phyloP scores from a whole-genome alignment of 1,140 invertebrate species.

The Battus philenor region DNA sequence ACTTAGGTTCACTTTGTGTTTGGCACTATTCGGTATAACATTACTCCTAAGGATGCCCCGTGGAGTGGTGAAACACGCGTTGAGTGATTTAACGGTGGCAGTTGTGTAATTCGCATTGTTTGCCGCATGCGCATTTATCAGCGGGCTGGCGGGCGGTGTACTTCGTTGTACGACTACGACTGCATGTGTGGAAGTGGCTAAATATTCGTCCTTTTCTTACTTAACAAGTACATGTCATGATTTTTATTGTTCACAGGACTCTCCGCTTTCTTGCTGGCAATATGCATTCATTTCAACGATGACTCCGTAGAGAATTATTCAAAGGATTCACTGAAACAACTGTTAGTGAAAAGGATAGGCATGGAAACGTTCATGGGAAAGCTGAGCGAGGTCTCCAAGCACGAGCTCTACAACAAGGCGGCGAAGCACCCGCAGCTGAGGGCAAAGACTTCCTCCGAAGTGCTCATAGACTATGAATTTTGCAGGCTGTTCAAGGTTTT shows the following conservation, averaged over 20 bases:
- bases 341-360: slow-evolving; percentile 94
- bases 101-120: too few relatives aligned
- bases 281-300: slow-evolving; percentile 96
- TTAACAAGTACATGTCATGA: background rate
- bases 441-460: slow-evolving; percentile 84
- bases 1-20: too few relatives aligned
- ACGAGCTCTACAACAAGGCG: slow-evolving; percentile 93
- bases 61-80: too few relatives aligned
- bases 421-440: slow-evolving; percentile 94
- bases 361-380: slow-evolving; percentile 93
- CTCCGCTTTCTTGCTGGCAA: slow-evolving; percentile 95
- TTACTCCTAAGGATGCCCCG: too few relatives aligned
- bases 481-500: slow-evolving; percentile 90
- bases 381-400: slow-evolving; percentile 89
- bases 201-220: too few relatives aligned
- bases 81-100: too few relatives aligned
- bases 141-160: too few relatives aligned
- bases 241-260: slow-evolving; percentile 78
- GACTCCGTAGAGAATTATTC: slow-evolving; percentile 88
- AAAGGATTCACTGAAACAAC: slow-evolving; percentile 86
- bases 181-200: too few relatives aligned
- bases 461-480: slow-evolving; percentile 97
- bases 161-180: too few relatives aligned
- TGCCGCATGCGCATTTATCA: too few relatives aligned
- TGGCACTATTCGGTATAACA: too few relatives aligned